Base-by-base conservation (phyloP, 2,797 vertebrate genomes). In the Melopsittacus undulatus region DNA sequence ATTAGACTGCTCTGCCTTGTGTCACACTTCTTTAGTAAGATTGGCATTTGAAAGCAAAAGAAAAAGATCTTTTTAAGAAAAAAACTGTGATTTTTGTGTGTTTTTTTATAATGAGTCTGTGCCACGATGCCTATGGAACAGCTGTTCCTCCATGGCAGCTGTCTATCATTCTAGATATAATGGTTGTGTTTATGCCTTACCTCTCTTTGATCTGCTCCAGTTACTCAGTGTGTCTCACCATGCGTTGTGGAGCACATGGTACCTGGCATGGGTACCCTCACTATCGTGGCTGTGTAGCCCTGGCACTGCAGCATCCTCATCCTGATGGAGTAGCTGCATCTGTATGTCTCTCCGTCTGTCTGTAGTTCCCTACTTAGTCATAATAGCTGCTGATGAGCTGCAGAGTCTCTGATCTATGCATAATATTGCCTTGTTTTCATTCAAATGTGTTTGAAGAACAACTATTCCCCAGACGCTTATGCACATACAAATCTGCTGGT, bases 231-330 rank as follows among this genome's bases (percentile, higher is more conserved):
- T 48, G 45, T 30, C 23, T 72, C 45, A 15, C 34, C 40, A 2
- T 0, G 10, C 0, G 4, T 32, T 23, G 30, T 5, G 19, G 54
- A 36, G 72, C 5, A 0, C 7, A 0, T 0, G 29, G 42, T 16
- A 16, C 45, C 42, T 1, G 2, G 8, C 2, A 2, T 1, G 5
- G 45, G 57, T 21, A 4, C 63, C 30, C 42, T 45, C 0, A 0
- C 12, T 36, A 40, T 15, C 2, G 0, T 1, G 24, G 27, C 7
- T 57, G 38, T 2, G 5, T 7, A 12, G 30, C n/a, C 43, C 49
- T 54, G 52, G 40, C 63, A 24, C 23, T 3, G 21, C 54, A 80
- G 36, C 61, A 83, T 19, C 36, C 67, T 64, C 1, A 1, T 32
- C 15, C 22, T 68, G 62, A 12, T 8, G 73, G 40, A 81, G 40